Base-by-base conservation (phyloP, 1,140 invertebrate species). In the Venturia canescens region DNA sequence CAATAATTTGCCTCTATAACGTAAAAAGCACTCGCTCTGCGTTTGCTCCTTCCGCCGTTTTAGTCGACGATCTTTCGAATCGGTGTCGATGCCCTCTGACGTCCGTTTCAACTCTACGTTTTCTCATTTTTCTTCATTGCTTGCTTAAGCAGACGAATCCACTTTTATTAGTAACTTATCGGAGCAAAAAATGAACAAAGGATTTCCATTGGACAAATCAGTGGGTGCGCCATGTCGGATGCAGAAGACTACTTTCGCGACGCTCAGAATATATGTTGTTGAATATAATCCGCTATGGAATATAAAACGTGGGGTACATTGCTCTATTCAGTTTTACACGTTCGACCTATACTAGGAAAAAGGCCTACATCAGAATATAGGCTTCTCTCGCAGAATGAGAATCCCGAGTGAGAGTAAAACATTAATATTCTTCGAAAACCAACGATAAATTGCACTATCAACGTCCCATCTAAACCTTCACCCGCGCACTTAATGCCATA, bases 361-460 rank as follows among this genome's bases (percentile, higher is more conserved):
- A 63, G 18, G n/a, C 50, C 16, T 53, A 26, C n/a, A 23, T 6
- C 23, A 48, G 53, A 29, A n/a, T 31, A 69, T 18, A 3, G 26
- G 13, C 29, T 69, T 63, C 3, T 63, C 60, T 7, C 60, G 29
- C 13, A 16, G 18, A 69, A 69, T 18, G 5, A 29, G 66, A 69
- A 69, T 69, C 29, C 29, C 26, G 31, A 13, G 66, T 31, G 29
- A 69, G 66, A 69, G 29, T 21, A 31, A 15, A 21, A 63, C 23
- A 63, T 63, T 27, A 31, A 31, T 31, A 69, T 69, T 16, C 29
- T 31, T 69, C 66, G 66, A 69, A 69, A 69, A 69, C 26, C 4
- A 69, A 69, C 66, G 66, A 69, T 69, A 69, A 69, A 69, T 69
- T 69, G 29, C 13, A 23, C 15, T 63, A 63, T 63, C 60, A 26